These are phyloP conservation scores for Xiphophorus maculatus DNA, from an alignment of 2,113 vertebrate genomes.

Conservation along the genomic window DNA sequence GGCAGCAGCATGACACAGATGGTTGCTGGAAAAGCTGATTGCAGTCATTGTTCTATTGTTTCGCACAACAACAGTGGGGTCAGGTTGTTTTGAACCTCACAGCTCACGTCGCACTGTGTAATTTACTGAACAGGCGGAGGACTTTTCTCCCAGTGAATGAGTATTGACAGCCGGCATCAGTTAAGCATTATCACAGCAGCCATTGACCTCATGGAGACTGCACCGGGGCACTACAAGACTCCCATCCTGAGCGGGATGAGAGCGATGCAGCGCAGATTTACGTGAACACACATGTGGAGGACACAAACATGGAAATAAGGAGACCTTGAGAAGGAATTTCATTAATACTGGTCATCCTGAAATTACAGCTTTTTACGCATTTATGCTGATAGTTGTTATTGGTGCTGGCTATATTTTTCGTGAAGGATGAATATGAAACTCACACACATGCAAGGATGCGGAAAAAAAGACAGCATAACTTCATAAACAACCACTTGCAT, in stretches of 20 bases:
- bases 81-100: conserved; percentile 72
- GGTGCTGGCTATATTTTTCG: neutral
- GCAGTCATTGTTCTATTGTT: conserved; percentile 79
- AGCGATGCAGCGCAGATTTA: conserved; percentile 5
- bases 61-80: conserved; percentile 72
- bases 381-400: neutral
- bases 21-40: conserved; percentile 74
- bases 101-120: conserved; percentile 68
- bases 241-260: conserved; percentile 12
- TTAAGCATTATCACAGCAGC: conserved; percentile 70
- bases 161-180: conserved; percentile 77
- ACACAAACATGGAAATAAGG: neutral
- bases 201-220: conserved; percentile 63
- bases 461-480: neutral
- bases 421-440: neutral
- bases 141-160: conserved; percentile 73
- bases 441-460: neutral
- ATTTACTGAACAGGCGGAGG: conserved; percentile 78
- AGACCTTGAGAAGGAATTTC: neutral
- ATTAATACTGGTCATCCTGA: neutral
- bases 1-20: conserved; percentile 67
- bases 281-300: neutral
- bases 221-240: conserved; percentile 41
- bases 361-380: neutral
- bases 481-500: neutral